Conservation (phyloP, 35 echinoderm and acorn worm genomes). For the Hemicentrotus pulcherrimus region DNA sequence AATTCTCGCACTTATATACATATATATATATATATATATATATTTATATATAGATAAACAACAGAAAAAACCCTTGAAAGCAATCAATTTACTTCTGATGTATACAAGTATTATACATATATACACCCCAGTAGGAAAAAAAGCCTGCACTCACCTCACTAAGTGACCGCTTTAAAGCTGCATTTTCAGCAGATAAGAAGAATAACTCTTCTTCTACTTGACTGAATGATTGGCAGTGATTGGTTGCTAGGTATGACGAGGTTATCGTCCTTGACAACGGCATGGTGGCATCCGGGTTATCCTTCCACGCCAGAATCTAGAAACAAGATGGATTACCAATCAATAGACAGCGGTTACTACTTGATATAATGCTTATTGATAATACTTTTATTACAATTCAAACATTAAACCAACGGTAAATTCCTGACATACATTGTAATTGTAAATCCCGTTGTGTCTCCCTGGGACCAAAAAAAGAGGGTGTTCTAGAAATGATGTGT, state of each 20-base stretch:
- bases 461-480: background rate
- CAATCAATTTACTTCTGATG: background rate
- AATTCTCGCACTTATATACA: no score
- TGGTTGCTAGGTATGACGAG: constrained; percentile 86
- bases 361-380: no score
- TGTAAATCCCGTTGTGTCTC: no score
- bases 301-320: constrained; percentile 85
- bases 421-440: no score
- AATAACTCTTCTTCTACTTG: constrained; percentile 92
- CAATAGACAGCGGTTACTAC: background rate
- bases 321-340: constrained; percentile 11
- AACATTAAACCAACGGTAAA: no score
- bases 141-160: constrained; percentile 60
- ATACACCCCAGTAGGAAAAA: no score
- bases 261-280: constrained; percentile 81
- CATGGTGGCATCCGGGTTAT: constrained; percentile 72
- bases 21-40: no score
- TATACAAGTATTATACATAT: background rate
- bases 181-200: constrained; percentile 90
- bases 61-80: no score
- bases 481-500: no score
- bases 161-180: constrained; percentile 78
- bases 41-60: no score
- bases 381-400: no score
- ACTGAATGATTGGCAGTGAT: constrained; percentile 69